Conservation (phyloP, 1,140 invertebrate genomes). For the Acromyrmex heyeri region DNA sequence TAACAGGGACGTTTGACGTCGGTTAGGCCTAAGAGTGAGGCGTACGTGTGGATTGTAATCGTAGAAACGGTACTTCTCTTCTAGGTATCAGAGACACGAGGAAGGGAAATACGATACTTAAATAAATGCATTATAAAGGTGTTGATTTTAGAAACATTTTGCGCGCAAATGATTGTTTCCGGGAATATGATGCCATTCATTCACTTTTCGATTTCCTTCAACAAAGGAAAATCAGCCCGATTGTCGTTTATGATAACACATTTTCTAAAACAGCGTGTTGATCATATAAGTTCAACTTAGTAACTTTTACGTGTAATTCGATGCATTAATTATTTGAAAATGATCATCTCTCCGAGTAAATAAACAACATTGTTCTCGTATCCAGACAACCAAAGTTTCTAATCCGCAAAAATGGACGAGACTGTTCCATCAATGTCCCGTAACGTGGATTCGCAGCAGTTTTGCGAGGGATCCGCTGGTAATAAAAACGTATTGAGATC, state of each 20-base stretch:
- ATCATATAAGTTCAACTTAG: neutral
- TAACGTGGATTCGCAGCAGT: slow-evolving; percentile 21
- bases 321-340: slow-evolving; percentile 37
- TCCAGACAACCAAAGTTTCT: slow-evolving; percentile 14
- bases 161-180: slow-evolving; percentile 46
- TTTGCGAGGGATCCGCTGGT: neutral
- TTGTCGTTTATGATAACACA: too few relatives aligned
- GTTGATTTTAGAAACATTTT: slow-evolving; percentile 62
- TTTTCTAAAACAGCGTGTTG: neutral
- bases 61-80: slow-evolving; percentile 61
- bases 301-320: neutral
- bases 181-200: neutral
- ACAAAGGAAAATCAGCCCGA: neutral
- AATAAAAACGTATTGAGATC: slow-evolving; percentile 45
- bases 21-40: slow-evolving; percentile 54
- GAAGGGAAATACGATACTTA: slow-evolving; percentile 60
- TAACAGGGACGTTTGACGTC: slow-evolving; percentile 55
- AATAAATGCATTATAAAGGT: slow-evolving; percentile 60
- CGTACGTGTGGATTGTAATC: slow-evolving; percentile 57
- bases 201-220: neutral
- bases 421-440: slow-evolving; percentile 34
- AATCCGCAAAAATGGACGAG: slow-evolving; percentile 32
- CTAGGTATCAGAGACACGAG: slow-evolving; percentile 36
- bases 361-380: neutral
- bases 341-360: slow-evolving; percentile 2